Evolutionary conservation across 2,797 vertebrate species (phyloP).

Genomic region (Liasis olivaceus): DNA sequence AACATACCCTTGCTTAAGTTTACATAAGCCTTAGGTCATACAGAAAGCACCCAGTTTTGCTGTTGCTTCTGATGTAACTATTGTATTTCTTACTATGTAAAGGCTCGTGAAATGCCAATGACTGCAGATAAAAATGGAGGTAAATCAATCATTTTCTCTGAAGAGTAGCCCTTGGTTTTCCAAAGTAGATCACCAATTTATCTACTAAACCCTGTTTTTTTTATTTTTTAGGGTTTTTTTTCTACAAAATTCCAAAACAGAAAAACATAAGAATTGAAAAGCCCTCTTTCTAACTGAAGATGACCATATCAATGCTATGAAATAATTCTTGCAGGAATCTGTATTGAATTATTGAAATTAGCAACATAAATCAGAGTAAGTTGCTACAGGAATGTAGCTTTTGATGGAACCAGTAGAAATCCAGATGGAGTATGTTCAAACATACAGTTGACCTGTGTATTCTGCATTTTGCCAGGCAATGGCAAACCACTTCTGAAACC

Average conservation of each 20-base stretch:
- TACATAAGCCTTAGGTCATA: background rate
- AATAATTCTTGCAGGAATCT: constrained; percentile 14
- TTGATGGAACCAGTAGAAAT: background rate
- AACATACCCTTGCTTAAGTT: background rate
- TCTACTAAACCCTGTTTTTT: background rate
- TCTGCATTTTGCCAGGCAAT: background rate
- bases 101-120: background rate
- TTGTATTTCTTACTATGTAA: background rate
- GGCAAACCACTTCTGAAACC: background rate
- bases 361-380: background rate
- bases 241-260: background rate
- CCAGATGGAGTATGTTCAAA: background rate
- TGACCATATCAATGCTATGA: background rate
- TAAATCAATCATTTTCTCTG: background rate
- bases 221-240: background rate
- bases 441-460: background rate
- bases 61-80: background rate
- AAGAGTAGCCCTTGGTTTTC: background rate
- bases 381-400: background rate
- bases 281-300: background rate
- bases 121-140: background rate
- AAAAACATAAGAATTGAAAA: background rate
- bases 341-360: background rate
- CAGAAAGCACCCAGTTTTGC: background rate
- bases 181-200: background rate